phyloP scores from a whole-genome alignment of 2,888 invertebrate species.

The Ditula angustiorana region DNA sequence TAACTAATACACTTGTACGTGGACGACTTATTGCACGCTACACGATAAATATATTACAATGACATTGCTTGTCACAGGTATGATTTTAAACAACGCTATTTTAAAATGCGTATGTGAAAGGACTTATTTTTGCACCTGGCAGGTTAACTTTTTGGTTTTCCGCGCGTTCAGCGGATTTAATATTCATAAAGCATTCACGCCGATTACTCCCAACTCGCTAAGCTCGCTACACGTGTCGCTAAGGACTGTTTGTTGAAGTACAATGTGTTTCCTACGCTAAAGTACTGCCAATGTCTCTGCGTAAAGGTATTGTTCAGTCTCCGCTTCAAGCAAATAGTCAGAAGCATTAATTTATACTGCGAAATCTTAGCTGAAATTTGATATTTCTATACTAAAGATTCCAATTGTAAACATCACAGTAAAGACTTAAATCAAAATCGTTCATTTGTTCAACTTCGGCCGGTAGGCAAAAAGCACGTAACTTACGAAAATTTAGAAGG shows the following conservation, averaged over 20 bases:
- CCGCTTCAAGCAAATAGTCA: conserved; percentile 57
- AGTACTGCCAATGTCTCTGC: conserved; percentile 65
- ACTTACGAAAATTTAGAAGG: too few relatives aligned
- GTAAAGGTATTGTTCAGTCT: conserved; percentile 68
- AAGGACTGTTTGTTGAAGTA: conserved; percentile 58
- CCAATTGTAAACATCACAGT: too few relatives aligned
- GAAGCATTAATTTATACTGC: background rate
- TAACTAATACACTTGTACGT: conserved; percentile 16
- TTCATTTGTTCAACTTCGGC: too few relatives aligned
- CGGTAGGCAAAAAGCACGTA: too few relatives aligned
- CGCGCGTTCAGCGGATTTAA: conserved; percentile 60
- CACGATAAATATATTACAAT: background rate
- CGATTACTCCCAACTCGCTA: conserved; percentile 71
- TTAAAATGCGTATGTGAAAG: too few relatives aligned
- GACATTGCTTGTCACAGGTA: too few relatives aligned
- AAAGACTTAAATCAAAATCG: too few relatives aligned
- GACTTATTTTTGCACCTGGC: conserved; percentile 48
- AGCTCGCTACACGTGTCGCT: conserved; percentile 61
- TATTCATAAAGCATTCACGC: conserved; percentile 67
- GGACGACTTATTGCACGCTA: background rate
- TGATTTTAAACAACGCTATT: too few relatives aligned
- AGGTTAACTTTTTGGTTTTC: conserved; percentile 54
- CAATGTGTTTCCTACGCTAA: conserved; percentile 65
- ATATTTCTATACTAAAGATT: too few relatives aligned
- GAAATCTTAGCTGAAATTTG: background rate